Conservation (phyloP, 2,113 vertebrate genomes). For the Callipepla squamata region DNA sequence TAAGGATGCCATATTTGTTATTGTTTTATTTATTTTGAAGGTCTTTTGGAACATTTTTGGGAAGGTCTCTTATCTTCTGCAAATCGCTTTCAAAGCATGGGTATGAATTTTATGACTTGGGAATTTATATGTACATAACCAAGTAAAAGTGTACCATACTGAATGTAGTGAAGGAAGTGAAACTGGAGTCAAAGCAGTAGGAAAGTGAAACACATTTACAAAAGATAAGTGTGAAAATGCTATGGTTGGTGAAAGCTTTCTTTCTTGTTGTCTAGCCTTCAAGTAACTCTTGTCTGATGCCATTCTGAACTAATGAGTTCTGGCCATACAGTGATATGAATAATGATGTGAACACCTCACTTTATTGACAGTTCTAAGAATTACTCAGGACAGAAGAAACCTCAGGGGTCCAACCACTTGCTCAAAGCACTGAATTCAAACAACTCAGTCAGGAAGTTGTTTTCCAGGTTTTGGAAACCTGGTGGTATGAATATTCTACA, state of each 20-base stretch:
- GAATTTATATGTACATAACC: background rate
- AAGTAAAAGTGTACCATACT: background rate
- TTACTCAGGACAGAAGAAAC: background rate
- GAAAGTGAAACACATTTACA: background rate
- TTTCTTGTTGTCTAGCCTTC: background rate
- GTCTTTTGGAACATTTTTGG: accelerated
- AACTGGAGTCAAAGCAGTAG: background rate
- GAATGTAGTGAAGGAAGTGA: background rate
- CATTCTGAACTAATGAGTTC: background rate
- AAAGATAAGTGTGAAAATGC: background rate
- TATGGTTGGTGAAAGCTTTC: background rate
- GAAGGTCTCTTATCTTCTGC: background rate
- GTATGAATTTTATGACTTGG: background rate
- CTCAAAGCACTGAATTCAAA: background rate
- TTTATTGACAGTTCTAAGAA: background rate
- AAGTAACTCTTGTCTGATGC: background rate
- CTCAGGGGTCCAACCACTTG: background rate
- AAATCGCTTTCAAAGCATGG: background rate
- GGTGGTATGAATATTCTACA: background rate
- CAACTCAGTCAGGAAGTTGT: background rate
- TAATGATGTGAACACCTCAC: background rate
- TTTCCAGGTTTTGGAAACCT: background rate
- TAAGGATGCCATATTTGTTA: background rate
- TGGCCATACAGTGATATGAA: background rate
- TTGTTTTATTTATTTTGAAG: background rate